phyloP scores from a whole-genome alignment of 2,113 vertebrate species.

The Triplophysa tibetana region DNA sequence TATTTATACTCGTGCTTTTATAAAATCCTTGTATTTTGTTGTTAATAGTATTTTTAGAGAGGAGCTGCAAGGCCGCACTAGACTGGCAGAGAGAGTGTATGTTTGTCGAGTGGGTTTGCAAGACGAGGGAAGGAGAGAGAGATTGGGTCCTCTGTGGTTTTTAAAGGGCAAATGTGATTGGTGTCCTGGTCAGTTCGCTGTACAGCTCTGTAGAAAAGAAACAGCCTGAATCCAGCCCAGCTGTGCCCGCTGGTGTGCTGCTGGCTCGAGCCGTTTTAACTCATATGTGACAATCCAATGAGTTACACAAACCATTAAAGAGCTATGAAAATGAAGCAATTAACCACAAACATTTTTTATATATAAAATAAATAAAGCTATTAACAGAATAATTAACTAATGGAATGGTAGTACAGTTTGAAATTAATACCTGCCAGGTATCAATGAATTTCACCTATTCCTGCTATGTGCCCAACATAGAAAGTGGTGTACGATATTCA shows the following conservation, averaged over 20 bases:
- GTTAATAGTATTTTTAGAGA: constrained; percentile 67
- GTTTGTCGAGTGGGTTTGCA: constrained; percentile 16
- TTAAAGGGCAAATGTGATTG: constrained; percentile 40
- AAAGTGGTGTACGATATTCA: too few relatives aligned
- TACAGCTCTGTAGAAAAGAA: constrained; percentile 38
- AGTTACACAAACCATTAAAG: background rate
- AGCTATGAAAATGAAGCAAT: background rate
- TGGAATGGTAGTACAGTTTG: background rate
- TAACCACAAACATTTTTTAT: too few relatives aligned
- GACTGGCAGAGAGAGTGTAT: constrained; percentile 25
- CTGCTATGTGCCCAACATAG: too few relatives aligned
- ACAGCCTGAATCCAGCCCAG: constrained; percentile 6
- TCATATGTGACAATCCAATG: constrained; percentile 16
- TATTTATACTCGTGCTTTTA: constrained; percentile 72
- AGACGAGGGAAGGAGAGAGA: constrained; percentile 37
- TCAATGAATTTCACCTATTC: too few relatives aligned
- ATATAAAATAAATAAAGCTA: background rate
- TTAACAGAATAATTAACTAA: background rate
- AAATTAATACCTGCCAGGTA: too few relatives aligned
- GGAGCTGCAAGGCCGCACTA: constrained; percentile 62
- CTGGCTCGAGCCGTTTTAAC: constrained; percentile 18
- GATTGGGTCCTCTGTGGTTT: constrained; percentile 34
- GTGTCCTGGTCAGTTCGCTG: constrained; percentile 39
- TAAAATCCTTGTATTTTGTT: constrained; percentile 52
- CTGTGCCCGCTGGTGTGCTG: constrained; percentile 16